phyloP scores from a whole-genome alignment of 35 echinoderm and acorn worm species.

The Amphiura filiformis region DNA sequence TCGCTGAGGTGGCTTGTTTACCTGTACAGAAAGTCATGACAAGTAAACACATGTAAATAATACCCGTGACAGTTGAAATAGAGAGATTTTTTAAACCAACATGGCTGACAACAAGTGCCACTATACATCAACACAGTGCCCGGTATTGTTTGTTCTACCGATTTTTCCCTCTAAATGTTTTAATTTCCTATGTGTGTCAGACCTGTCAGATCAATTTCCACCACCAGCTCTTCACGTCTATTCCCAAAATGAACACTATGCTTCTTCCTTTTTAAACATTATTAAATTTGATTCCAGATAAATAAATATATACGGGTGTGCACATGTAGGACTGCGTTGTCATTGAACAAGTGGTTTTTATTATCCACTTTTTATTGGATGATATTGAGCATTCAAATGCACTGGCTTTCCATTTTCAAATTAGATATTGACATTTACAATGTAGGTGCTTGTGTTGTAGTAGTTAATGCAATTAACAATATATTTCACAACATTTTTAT shows the following conservation, averaged over 20 bases:
- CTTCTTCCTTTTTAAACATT: constrained; percentile 4
- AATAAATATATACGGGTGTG: not conserved
- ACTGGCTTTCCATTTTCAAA: too few relatives aligned
- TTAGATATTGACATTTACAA: too few relatives aligned
- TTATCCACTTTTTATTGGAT: not conserved
- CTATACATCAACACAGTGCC: constrained; percentile 4
- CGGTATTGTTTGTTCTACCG: not conserved
- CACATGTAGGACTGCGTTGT: not conserved
- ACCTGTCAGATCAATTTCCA: constrained; percentile 12
- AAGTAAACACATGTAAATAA: not conserved
- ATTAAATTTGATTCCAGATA: not conserved
- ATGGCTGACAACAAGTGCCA: not conserved
- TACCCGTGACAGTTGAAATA: not conserved
- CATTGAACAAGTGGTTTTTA: not conserved
- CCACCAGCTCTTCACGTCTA: not conserved
- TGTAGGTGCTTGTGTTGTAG: too few relatives aligned
- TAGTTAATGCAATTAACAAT: too few relatives aligned
- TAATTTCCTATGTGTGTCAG: constrained; percentile 3
- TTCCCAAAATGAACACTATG: constrained; percentile 2
- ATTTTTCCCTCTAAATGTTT: not conserved
- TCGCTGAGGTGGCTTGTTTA: constrained; percentile 48
- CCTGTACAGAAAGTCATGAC: constrained; percentile 14
- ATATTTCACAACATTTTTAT: too few relatives aligned
- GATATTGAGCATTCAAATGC: not conserved
- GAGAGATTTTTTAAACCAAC: not conserved